Percentiles rank a stretch among this genome's conserved stretches.
Evolutionary conservation across 2,888 invertebrate species (phyloP).

Genomic region (Rhodophaea formosa): DNA sequence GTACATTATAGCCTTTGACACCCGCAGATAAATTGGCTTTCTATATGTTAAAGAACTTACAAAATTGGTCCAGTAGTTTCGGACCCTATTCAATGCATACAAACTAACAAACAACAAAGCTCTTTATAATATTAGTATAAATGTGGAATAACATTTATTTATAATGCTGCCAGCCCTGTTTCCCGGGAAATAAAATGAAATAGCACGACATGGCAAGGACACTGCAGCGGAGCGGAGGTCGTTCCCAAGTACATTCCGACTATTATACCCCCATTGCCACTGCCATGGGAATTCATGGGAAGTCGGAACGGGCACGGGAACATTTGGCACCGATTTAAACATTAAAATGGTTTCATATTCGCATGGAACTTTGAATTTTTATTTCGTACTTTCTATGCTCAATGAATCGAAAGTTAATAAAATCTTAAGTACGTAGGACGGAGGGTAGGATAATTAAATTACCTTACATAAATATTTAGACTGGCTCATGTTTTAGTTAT

Average conservation of each 20-base stretch:
- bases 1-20: too few relatives aligned
- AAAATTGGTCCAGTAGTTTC: too few relatives aligned
- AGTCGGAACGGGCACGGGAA: background rate
- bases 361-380: background rate
- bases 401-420: too few relatives aligned
- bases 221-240: conserved; percentile 35
- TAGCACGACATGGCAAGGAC: conserved; percentile 37
- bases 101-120: too few relatives aligned
- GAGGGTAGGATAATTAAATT: too few relatives aligned
- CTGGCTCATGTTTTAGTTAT: too few relatives aligned
- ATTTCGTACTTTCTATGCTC: background rate
- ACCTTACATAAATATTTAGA: too few relatives aligned
- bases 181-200: conserved; percentile 28
- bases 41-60: too few relatives aligned
- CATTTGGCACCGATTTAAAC: background rate
- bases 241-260: conserved; percentile 10
- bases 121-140: too few relatives aligned
- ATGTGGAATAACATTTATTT: background rate
- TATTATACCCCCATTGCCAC: conserved; percentile 4
- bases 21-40: too few relatives aligned
- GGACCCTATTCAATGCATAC: too few relatives aligned
- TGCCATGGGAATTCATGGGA: background rate
- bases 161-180: conserved; percentile 1
- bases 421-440: too few relatives aligned
- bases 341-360: background rate